Percentiles rank a stretch among this genome's conserved stretches.
phyloP scores from a whole-genome alignment of 2,797 vertebrate species.

The Catostomus latipinnis region DNA sequence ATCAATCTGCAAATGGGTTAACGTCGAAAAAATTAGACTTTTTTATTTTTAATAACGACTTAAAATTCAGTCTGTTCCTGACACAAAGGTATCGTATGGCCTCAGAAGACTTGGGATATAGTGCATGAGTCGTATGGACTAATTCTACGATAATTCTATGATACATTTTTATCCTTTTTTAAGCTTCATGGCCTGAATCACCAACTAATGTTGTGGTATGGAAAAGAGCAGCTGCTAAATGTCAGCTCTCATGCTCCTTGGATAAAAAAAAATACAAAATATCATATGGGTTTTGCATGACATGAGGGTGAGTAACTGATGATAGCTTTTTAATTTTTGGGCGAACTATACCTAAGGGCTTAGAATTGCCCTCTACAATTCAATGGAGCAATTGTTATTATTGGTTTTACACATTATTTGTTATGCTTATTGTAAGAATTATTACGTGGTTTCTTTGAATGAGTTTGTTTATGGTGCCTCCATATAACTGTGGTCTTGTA shows the following conservation, averaged over 20 bases:
- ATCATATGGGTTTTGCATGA: background rate
- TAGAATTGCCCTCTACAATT: no score
- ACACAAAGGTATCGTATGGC: no score
- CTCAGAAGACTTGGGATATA: background rate
- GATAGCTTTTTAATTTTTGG: background rate
- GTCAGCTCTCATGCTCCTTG: background rate
- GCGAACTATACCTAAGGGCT: background rate
- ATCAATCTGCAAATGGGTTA: no score
- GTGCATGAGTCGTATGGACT: background rate
- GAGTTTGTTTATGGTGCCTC: background rate
- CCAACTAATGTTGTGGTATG: background rate
- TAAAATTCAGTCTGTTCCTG: background rate
- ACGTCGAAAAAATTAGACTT: no score
- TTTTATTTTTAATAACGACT: no score
- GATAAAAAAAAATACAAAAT: no score
- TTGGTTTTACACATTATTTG: background rate
- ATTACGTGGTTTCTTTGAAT: background rate
- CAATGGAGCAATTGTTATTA: background rate
- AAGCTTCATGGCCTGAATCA: background rate
- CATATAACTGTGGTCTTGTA: background rate
- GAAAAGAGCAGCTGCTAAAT: slow-evolving; percentile 10
- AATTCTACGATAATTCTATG: background rate
- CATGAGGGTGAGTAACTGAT: background rate
- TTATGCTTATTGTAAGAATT: background rate
- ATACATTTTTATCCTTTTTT: background rate